Conservation (phyloP, 2,888 invertebrate species). For the Catocala fraxini region DNA sequence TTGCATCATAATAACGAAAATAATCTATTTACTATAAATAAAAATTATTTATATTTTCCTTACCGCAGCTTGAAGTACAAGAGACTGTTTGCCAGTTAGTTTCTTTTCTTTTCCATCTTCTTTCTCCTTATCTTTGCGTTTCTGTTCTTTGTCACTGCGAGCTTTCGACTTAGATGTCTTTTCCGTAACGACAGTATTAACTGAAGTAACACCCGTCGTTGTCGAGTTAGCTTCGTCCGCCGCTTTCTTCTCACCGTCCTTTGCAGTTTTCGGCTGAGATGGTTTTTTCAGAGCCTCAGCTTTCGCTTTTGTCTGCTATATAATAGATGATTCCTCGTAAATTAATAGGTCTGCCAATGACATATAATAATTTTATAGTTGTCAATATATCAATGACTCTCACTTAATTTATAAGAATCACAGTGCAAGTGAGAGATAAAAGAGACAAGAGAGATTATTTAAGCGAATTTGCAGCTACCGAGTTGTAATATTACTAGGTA, state of each 20-base stretch:
- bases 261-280: constrained; percentile 69
- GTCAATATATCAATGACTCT: too few species aligned
- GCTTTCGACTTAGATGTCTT: constrained; percentile 59
- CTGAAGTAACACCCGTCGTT: constrained; percentile 39
- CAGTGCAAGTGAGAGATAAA: too few species aligned
- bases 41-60: background rate
- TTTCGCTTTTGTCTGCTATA: constrained; percentile 85
- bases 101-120: constrained; percentile 63
- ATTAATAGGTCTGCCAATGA: too few species aligned
- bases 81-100: constrained; percentile 59
- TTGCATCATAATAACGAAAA: too few species aligned
- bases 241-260: constrained; percentile 70
- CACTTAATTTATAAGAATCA: too few species aligned
- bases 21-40: too few species aligned
- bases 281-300: constrained; percentile 87
- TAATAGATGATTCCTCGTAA: background rate
- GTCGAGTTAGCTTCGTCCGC: constrained; percentile 61
- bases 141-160: constrained; percentile 51
- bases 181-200: constrained; percentile 62
- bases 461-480: too few species aligned
- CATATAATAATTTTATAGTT: too few species aligned
- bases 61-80: constrained; percentile 30
- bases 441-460: too few species aligned
- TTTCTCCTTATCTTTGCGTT: constrained; percentile 56
- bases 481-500: too few species aligned